Base-by-base conservation (phyloP, 2,888 invertebrate species). In the Ennomos quercinarius region DNA sequence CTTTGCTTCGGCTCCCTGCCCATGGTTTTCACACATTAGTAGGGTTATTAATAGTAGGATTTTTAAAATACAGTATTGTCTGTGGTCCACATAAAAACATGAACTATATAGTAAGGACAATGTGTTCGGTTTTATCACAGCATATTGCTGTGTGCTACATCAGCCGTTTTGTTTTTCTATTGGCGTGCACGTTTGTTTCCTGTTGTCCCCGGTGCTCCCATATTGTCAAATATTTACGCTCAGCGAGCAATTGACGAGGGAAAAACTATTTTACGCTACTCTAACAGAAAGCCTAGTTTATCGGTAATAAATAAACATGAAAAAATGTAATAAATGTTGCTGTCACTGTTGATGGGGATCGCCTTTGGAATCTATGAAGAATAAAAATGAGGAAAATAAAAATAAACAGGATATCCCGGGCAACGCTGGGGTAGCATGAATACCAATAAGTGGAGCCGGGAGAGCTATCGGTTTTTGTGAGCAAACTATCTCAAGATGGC, bases 171-270 rank as follows among this genome's bases (percentile, higher is more conserved):
- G 50, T 73, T 70, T 73, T 66, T 70, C 61, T 71, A 72, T 73
- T 61, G 64, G 17, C 54, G 66, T 68, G 71, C 69, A 54, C 62
- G 61, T 57, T 27, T 27, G 3, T 6, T 27, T 27, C 27, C 27
- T 4, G 27, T 27, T 63, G 52, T 67, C 66, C n/a, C 63, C 62
- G 61, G 66, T 67, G 62, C 66, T 70, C 66, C 66, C 64, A 59
- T 65, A 75, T 73, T 80, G 83, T 80, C 81, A 83, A 80, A 80
- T 72, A 81, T 84, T 81, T 73, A 83, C 83, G 80, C 74, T 54
- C 58, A 63, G 56, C 70, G 72, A 70, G 62, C 71, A 69, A 75
- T 81, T 82, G 84, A 84, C 78, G 77, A 81, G 81, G 84, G 80
- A 71, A 75, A 75, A 80, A 76, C 77, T 77, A 78, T 78, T 79